Base-by-base conservation (phyloP, 2,888 invertebrate genomes). In the Cantharis rustica region DNA sequence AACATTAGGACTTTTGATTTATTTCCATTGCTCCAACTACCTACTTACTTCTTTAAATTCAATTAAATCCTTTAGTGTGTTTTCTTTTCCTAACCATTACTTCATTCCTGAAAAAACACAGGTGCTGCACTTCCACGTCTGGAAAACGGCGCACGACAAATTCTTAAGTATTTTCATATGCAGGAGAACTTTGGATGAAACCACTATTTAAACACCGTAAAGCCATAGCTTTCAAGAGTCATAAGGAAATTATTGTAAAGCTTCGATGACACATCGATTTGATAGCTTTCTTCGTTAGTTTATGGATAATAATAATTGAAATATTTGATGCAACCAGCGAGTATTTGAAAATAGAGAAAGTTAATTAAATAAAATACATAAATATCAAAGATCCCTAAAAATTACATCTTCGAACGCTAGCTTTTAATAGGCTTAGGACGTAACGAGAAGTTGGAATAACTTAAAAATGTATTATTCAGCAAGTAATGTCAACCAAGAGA, bases 401-500 rank as follows among this genome's bases (percentile, higher is more conserved):
- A 66, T 66, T 66, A 66, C 64, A 13, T 20, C 23, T 23, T 66
- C 20, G 23, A 20, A 66, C 20, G 64, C 17, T 66, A 20, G 64
- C 64, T 66, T 66, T 66, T 66, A 66, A 66, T 66, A 66, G 64
- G 64, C 64, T 66, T 66, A 20, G 64, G 23, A 23, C 64, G 64
- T 66, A 66, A 66, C 64, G 64, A 66, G 23, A 66, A 66, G 20
- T 66, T 66, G 20, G 64, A 66, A 66, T 66, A 66, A 66, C 64
- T 66, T 66, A 66, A 66, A 66, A 66, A 66, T 66, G 64, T 66
- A 66, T 66, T 66, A 66, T 66, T 66, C 64, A 66, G 64, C 64
- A 66, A 66, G 64, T 66, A 66, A 66, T 66, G 64, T 66, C 64
- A 66, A 66, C 64, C 64, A 66, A 66, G 64, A 66, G 64, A 66